Evolutionary conservation across 2,113 vertebrate genomes (phyloP), one percentile per base, ranked within the genome.

Genomic region (Urocolius indicus): DNA sequence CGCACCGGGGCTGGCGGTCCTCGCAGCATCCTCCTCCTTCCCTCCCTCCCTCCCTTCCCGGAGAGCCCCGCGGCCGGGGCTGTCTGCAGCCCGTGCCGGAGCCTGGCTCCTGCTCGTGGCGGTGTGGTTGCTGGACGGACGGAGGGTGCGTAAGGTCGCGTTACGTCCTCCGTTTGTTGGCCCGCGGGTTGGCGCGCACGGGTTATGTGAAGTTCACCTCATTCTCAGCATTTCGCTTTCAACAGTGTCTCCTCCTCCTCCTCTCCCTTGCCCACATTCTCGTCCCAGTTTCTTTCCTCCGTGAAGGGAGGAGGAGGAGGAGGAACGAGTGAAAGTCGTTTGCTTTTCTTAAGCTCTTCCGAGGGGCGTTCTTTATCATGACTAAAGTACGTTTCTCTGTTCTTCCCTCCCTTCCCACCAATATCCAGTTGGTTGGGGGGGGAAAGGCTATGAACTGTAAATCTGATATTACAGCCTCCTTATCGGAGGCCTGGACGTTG

Each of bases 81-180:
- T 38, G 36, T 11, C 41, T 5, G 68, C 23, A 5, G 73, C 4
- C 34, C 19, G 3, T n/a, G 22, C 30, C 10, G 49, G 51, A 10
- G 19, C 0, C 41, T 3, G 49, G 1, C 22, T 13, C 3, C 16
- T 23, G 49, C 24, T 8, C 20, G 6, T 19, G 71, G 5, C 4
- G 61, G 1, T 18, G 38, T 6, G 34, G 69, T 16, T 19, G 68
- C 15, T 15, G 20, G 34, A 1, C 10, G 20, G 34, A 1, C 10
- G 32, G 45, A 5, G 41, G n/a, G 30, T 68, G 5, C 16, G 3
- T 2, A 22, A 15, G 29, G 30, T 63, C 30, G 6, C 15, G 10
- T 68, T 29, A 3, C 26, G 32, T 57, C 15, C 32, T 16, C 63
- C 67, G 0, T 15, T 24, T 54, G 13, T 23, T 43, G 88, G 34